Conservation (phyloP, 1,140 invertebrate genomes). For the Aphaenogaster rudis region DNA sequence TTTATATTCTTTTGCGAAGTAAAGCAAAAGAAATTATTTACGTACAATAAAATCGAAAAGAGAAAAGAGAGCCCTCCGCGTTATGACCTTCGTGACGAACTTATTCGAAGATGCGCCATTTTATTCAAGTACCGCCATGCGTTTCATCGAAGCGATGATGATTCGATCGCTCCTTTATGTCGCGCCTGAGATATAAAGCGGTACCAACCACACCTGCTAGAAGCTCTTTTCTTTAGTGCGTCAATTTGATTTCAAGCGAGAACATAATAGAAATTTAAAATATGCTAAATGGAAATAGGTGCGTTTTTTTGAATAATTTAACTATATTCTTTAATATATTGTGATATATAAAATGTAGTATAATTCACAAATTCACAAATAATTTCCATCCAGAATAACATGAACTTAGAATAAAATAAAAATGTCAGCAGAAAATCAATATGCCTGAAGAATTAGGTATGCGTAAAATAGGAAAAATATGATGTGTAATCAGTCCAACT, state of each 20-base stretch:
- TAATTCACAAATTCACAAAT: not conserved
- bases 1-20: constrained; percentile 10
- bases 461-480: not conserved
- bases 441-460: too few relatives aligned
- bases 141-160: constrained; percentile 48
- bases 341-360: not conserved
- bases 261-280: not conserved
- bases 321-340: not conserved
- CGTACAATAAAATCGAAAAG: constrained; percentile 26
- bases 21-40: constrained; percentile 34
- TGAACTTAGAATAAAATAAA: not conserved
- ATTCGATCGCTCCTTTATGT: constrained; percentile 53
- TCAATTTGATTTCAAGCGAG: constrained; percentile 25
- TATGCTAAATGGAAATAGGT: constrained; percentile 1
- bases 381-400: not conserved
- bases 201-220: constrained; percentile 1
- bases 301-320: not conserved
- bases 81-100: constrained; percentile 51
- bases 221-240: constrained; percentile 7
- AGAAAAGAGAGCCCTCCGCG: not conserved
- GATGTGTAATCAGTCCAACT: not conserved
- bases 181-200: constrained; percentile 28
- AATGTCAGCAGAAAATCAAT: not conserved
- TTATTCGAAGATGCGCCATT: constrained; percentile 54
- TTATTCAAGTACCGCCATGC: constrained; percentile 16